Evolutionary conservation across 2,113 vertebrate genomes (phyloP).

Genomic region (Phylloscopus whistleri): DNA sequence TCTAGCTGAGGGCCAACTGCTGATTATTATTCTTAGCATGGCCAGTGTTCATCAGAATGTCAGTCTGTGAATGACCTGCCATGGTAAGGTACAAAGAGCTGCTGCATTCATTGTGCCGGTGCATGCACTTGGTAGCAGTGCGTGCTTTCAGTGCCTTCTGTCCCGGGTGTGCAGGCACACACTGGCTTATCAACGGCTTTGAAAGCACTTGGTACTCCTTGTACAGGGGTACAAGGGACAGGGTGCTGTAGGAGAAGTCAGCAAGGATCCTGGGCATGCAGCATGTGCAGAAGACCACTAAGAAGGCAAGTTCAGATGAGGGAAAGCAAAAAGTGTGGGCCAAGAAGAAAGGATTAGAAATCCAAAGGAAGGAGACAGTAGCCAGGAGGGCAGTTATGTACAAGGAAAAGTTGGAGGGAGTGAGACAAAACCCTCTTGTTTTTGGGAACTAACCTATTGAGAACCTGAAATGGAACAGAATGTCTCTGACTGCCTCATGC

Average conservation of each 20-base stretch:
- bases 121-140: neutral
- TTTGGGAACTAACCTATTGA: neutral
- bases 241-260: neutral
- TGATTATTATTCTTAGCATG: neutral
- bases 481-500: neutral
- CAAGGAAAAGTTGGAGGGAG: neutral
- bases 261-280: neutral
- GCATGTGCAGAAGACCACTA: neutral
- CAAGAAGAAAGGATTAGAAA: neutral
- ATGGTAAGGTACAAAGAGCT: neutral
- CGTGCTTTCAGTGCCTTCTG: neutral
- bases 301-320: neutral
- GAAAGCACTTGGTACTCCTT: neutral
- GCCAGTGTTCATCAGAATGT: neutral
- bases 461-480: neutral
- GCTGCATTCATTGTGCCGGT: neutral
- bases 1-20: neutral
- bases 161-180: neutral
- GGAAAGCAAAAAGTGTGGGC: neutral
- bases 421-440: neutral
- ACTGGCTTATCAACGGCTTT: neutral
- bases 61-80: neutral
- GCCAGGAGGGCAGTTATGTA: neutral
- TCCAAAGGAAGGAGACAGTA: neutral
- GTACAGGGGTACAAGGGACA: neutral